Evolutionary conservation across 2,797 vertebrate species (phyloP), one percentile per base, ranked within the genome.

Genomic region (Pseudomugil tenellus): DNA sequence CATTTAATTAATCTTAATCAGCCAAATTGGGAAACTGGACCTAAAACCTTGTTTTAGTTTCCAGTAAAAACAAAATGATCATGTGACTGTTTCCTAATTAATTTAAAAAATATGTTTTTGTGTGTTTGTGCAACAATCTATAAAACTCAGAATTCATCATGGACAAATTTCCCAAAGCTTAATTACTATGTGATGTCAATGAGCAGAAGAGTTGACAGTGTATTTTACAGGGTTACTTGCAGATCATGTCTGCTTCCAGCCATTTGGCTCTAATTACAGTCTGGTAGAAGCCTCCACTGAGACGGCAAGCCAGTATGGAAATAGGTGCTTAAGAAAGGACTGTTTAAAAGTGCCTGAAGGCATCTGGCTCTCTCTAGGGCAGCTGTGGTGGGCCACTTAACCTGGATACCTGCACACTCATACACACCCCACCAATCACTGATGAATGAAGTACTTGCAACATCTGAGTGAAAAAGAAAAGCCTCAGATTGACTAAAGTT

Each of bases 211-310:
- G 59, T 64, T 63, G 65, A 70, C 49, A 21, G 66, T 34, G 58
- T 70, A 64, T 83, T 83, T 79, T 77, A 74, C 10, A 53, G 63
- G 69, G 80, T 73, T 77, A 83, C 71, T 58, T 67, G 77, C 77
- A 83, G 79, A 81, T 81, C 71, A 70, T 69, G 52, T 79, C 57
- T 67, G 64, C 80, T 87, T 55, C 37, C 72, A 71, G 79, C 85
- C 37, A 74, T 86, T 85, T 81, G 80, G 53, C 85, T 90, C 81
- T 86, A 89, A 91, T 90, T 89, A 91, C 85, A 89, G 77, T 73
- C 75, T 69, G 78, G 28, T 57, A 39, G 55, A 79, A 80, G 69
- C 81, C 84, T 84, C 81, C 71, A 72, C 75, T 87, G 87, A 87
- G 80, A 84, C 55, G 23, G 66, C 66, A 55, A 79, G 69, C 72